These are phyloP conservation scores for Chelonus insularis DNA, from an alignment of 1,140 invertebrate genomes.

Conservation along the genomic window DNA sequence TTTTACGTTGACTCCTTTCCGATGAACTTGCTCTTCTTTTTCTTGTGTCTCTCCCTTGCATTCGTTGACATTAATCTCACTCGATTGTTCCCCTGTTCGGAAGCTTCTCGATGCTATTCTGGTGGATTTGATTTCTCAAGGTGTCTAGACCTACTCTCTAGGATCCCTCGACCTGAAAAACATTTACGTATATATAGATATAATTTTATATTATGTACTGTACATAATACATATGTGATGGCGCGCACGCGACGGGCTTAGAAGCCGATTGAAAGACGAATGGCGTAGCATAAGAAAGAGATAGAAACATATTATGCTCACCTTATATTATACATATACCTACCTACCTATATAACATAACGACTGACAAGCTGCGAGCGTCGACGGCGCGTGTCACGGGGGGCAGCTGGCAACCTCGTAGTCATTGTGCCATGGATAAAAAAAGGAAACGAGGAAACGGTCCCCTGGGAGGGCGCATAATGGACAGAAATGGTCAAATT, in stretches of 20 bases:
- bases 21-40: conserved; percentile 5
- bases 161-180: too few species aligned
- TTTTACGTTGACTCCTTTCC: neutral
- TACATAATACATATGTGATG: neutral
- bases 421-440: conserved; percentile 40
- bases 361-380: conserved; percentile 19
- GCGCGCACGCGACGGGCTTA: neutral
- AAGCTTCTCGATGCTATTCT: neutral
- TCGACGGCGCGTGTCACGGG: conserved; percentile 39
- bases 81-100: neutral
- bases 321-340: conserved; percentile 14
- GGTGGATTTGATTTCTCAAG: conserved; percentile 8
- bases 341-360: conserved; percentile 12
- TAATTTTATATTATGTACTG: too few species aligned
- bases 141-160: neutral
- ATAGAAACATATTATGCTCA: neutral
- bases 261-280: conserved; percentile 9
- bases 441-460: conserved; percentile 31
- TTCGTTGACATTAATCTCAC: neutral
- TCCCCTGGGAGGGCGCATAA: conserved; percentile 30
- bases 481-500: conserved; percentile 41
- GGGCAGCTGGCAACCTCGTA: conserved; percentile 36
- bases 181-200: too few species aligned
- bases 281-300: conserved; percentile 2
- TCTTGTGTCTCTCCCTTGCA: neutral